Base-by-base conservation (phyloP, 2,113 vertebrate genomes). In the Rhinichthys klamathensis region DNA sequence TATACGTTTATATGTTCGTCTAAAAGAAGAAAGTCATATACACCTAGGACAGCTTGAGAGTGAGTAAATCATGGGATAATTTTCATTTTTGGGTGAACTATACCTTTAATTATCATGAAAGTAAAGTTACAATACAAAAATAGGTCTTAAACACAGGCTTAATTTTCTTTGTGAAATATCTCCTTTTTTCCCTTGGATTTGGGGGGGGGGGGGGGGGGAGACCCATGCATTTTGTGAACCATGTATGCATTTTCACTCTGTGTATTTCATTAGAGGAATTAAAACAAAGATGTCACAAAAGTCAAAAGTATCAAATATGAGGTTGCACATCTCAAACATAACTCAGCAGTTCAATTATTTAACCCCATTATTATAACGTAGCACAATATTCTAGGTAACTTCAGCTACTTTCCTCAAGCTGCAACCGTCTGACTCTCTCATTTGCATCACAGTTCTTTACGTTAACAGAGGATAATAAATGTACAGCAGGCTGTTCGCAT, bases 401-500 rank as follows among this genome's bases (percentile, higher is more conserved):
- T 72, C 49, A 72, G 30, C 46, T 38, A 18, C 65, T 56, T 58
- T 72, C 2, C 63, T 46, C 30, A 38, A 58, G 54, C 2, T 30
- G 27, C 10, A 38, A 51, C 41, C 11, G 27, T 32, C 44, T 82
- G 25, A 69, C 21, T 69, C 3, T n/a, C 18, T 82, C 25, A 56
- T 82, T 56, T 82, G 67, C 23, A 2, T 60, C 80, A 80, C 15
- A 56, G 32, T 56, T 58, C 80, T 72, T 72, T 58, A 82, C 21
- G 18, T 67, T 69, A 69, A 27, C 79, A 11, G 12, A 12, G 27
- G 27, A 11, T 72, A 58, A 83, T 69, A 82, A 72, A 82, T 21
- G 21, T 82, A 72, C 2, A 10, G 7, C 8, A 6, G 30, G 49
- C 32, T 38, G 30, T 41, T 83, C 11, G 27, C 44, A 83, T 72